A percentile compares a stretch with the other conserved stretches of the same genome.
phyloP scores from a whole-genome alignment of 2,888 invertebrate genomes.

The Melieria crassipennis region DNA sequence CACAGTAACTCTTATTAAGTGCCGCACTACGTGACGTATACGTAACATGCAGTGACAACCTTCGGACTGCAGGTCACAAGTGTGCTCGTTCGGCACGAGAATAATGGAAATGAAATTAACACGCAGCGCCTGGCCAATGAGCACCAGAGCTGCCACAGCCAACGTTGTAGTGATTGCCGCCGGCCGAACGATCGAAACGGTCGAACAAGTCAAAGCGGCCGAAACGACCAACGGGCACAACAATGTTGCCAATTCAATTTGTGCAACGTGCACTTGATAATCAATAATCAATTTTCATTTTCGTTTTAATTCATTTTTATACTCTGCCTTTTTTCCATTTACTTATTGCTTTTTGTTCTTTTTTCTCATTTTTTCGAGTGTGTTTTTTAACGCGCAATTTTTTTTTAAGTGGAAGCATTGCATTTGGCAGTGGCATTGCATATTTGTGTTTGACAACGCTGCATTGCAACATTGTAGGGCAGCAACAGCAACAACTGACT shows the following conservation, averaged over 20 bases:
- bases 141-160: conserved; percentile 5
- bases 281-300: conserved; percentile 47
- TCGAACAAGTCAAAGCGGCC: not conserved
- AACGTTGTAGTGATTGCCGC: not conserved
- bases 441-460: not conserved
- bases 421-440: no score
- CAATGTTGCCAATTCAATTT: conserved; percentile 42
- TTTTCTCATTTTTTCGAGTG: not conserved
- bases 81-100: not conserved
- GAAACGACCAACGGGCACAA: not conserved
- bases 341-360: not conserved
- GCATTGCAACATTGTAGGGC: not conserved
- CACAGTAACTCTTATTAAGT: conserved; percentile 14
- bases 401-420: not conserved
- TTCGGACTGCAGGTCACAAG: conserved; percentile 11
- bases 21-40: conserved; percentile 24
- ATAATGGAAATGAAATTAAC: conserved; percentile 34
- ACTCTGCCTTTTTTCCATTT: not conserved
- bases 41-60: conserved; percentile 5
- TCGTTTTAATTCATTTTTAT: not conserved
- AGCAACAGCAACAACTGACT: not conserved
- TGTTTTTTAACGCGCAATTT: not conserved
- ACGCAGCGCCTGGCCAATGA: conserved; percentile 25
- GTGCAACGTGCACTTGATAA: conserved; percentile 39
- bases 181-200: not conserved